phyloP scores from a whole-genome alignment of 30 jellyfish, hydroid and myxozoan species.

The Clytia hemisphaerica region DNA sequence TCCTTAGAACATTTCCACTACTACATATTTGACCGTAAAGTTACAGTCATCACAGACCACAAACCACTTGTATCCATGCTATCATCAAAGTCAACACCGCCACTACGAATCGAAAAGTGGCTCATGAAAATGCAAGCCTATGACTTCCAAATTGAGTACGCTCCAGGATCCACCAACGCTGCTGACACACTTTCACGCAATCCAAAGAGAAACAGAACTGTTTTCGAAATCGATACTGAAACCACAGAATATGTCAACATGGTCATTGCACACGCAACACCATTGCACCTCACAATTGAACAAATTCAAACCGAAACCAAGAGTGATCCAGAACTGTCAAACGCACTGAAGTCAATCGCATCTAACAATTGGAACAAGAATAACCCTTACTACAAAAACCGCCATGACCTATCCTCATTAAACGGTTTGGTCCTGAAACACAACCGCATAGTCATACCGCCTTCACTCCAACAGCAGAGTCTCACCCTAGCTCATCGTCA shows the following conservation, averaged over 20 bases:
- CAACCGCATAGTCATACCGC: slow-evolving; percentile 4
- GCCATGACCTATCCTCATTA: not conserved
- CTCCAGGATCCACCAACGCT: too few relatives aligned
- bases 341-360: not conserved
- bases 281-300: not conserved
- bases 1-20: slow-evolving; percentile 30
- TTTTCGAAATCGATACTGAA: not conserved
- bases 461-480: not conserved
- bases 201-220: not conserved
- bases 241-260: not conserved
- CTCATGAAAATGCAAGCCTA: too few relatives aligned
- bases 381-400: not conserved
- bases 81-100: slow-evolving; percentile 22
- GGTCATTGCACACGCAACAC: not conserved
- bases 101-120: too few relatives aligned
- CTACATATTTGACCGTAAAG: slow-evolving; percentile 32
- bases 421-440: not conserved
- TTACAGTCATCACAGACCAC: slow-evolving; percentile 43
- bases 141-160: too few relatives aligned
- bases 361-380: not conserved
- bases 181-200: not conserved
- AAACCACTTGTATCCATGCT: slow-evolving; percentile 29
- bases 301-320: not conserved
- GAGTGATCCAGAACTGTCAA: not conserved
- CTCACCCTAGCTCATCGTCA: slow-evolving; percentile 2